A percentile compares a stretch with the other conserved stretches of the same genome.
phyloP scores from a whole-genome alignment of 92 coral and sea anemone genomes.

The Bergia puertoricense region DNA sequence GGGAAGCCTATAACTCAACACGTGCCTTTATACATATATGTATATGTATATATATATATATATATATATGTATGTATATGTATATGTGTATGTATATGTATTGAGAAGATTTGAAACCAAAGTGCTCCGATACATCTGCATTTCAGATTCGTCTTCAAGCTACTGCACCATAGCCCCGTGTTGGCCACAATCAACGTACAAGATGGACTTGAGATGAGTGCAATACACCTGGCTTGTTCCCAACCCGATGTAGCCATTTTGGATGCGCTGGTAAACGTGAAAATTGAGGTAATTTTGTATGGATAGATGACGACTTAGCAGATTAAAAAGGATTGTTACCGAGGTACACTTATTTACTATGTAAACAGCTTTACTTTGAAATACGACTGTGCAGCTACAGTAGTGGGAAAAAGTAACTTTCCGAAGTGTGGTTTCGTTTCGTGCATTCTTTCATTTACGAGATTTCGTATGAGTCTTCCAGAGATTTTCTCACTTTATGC shows the following conservation, averaged over 20 bases:
- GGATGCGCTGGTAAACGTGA: not conserved
- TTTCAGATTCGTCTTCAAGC: conserved; percentile 7
- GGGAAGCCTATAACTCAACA: no score
- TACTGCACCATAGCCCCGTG: not conserved
- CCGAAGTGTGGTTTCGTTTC: no score
- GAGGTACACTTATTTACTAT: no score
- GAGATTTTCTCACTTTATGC: no score
- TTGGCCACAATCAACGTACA: conserved; percentile 15
- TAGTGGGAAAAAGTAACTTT: no score
- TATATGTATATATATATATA: not conserved
- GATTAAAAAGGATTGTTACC: no score
- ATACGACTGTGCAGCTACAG: no score
- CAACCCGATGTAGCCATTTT: conserved; percentile 11
- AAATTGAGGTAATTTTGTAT: not conserved
- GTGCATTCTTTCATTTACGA: no score
- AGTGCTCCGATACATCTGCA: not conserved
- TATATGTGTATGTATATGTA: no score
- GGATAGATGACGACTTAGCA: not conserved
- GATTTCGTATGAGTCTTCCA: no score
- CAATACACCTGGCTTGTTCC: conserved; percentile 18
- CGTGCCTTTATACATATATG: not conserved
- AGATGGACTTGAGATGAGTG: not conserved
- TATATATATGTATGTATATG: not conserved
- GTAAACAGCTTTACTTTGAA: no score
- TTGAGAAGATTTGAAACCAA: no score